Conservation (phyloP, 2,113 vertebrate genomes). For the Herpetotheres cachinnans region DNA sequence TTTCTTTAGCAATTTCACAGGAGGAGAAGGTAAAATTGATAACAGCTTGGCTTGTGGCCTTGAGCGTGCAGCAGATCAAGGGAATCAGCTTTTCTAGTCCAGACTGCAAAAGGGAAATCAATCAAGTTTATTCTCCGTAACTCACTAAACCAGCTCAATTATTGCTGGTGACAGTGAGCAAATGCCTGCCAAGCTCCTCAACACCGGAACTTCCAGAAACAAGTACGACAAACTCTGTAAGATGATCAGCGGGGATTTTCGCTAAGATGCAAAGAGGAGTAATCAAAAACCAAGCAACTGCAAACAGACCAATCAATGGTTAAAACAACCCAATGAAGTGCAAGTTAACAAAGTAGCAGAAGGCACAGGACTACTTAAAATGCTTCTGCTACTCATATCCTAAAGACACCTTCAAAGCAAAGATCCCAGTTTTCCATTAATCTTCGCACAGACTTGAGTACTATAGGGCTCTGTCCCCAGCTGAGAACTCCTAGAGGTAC, state of each 20-base stretch:
- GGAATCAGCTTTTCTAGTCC: background rate
- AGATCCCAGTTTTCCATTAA: background rate
- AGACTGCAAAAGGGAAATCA: background rate
- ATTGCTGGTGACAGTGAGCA: background rate
- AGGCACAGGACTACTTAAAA: background rate
- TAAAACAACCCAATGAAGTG: background rate
- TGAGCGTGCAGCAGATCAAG: background rate
- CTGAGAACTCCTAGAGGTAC: background rate
- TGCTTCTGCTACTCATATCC: background rate
- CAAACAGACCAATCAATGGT: background rate
- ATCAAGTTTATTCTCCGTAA: background rate
- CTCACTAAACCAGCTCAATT: background rate
- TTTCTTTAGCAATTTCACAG: constrained; percentile 33
- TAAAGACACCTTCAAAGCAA: background rate
- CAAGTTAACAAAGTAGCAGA: background rate
- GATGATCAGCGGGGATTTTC: background rate
- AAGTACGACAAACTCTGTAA: background rate
- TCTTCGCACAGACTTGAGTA: background rate
- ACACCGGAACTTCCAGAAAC: background rate
- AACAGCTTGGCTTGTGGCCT: background rate
- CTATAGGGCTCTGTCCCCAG: background rate
- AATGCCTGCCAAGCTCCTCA: background rate
- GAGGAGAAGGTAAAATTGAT: constrained; percentile 21
- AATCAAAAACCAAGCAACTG: background rate
- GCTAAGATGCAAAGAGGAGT: background rate